These are phyloP conservation scores for Calyptomena viridis DNA, from an alignment of 2,113 vertebrate genomes.

Conservation along the genomic window DNA sequence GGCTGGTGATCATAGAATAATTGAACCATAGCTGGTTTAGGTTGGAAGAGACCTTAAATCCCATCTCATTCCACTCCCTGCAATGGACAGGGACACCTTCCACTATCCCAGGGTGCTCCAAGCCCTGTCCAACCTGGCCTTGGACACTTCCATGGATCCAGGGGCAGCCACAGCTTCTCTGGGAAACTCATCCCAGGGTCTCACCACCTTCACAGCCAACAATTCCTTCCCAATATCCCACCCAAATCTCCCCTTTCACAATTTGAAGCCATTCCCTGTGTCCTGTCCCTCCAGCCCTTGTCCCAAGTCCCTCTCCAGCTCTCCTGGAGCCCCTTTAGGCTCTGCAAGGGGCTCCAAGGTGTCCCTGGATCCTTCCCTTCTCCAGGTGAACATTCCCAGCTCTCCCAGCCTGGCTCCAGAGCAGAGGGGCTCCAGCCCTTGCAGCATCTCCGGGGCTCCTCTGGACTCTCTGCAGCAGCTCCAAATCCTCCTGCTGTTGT, in stretches of 20 bases:
- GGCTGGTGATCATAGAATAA: background rate
- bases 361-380: background rate
- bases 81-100: background rate
- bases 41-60: background rate
- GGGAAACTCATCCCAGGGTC: background rate
- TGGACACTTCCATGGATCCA: background rate
- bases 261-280: background rate
- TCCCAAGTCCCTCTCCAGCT: background rate
- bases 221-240: background rate
- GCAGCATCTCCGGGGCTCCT: background rate
- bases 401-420: background rate
- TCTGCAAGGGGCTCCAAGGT: background rate
- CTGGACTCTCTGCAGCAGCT: background rate
- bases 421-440: background rate
- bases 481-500: background rate
- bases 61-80: background rate
- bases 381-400: background rate
- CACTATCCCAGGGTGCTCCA: background rate
- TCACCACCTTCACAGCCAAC: background rate
- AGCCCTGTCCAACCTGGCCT: background rate
- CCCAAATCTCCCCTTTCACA: background rate
- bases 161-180: background rate
- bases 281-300: background rate
- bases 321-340: background rate
- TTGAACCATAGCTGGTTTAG: background rate